Conservation (phyloP, 2,888 invertebrate species). For the Chrysina gloriosa region DNA sequence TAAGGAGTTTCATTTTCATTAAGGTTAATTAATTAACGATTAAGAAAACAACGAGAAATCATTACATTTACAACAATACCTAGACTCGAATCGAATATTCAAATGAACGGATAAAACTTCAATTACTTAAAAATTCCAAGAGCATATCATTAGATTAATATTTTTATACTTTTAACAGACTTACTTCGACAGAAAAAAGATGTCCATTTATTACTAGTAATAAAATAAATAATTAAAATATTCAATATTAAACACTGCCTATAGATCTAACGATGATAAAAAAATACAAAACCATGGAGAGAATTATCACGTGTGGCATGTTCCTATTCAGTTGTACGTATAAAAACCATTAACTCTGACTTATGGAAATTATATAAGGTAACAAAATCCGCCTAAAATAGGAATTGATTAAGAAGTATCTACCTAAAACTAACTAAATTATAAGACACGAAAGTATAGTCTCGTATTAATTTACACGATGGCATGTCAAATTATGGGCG, state of each 20-base stretch:
- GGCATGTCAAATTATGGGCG: slow-evolving; percentile 26
- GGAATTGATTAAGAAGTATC: slow-evolving; percentile 57
- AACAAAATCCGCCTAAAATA: slow-evolving; percentile 53
- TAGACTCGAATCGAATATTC: no score
- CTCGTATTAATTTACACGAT: slow-evolving; percentile 13
- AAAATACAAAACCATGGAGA: background rate
- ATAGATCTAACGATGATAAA: background rate
- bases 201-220: no score
- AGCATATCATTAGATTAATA: slow-evolving; percentile 1
- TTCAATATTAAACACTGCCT: slow-evolving; percentile 14
- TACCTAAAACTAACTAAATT: slow-evolving; percentile 41
- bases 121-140: background rate
- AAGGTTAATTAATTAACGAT: no score
- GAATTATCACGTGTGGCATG: slow-evolving; percentile 10
- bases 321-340: slow-evolving; percentile 1
- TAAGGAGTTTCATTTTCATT: no score
- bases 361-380: slow-evolving; percentile 21
- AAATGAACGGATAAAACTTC: no score
- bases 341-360: background rate
- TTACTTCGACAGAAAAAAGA: no score
- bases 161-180: no score
- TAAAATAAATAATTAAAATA: background rate
- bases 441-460: slow-evolving; percentile 12
- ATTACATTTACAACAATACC: no score
- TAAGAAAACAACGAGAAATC: no score